Evolutionary conservation across 2,888 invertebrate species (phyloP), one percentile per base, ranked within the genome.

Genomic region (Nebria brevicollis): DNA sequence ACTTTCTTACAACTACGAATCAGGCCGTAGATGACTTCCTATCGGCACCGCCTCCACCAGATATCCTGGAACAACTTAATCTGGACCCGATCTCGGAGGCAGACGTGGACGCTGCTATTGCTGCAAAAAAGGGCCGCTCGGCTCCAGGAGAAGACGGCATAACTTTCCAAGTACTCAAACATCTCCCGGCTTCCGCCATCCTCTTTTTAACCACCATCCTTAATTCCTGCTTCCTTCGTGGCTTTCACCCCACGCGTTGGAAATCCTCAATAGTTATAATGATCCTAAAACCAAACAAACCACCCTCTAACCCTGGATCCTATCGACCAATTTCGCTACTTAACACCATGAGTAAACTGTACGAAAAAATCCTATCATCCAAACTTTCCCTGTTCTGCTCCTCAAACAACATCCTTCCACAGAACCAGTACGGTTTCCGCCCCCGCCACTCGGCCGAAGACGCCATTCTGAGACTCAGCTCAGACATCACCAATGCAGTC

Each of bases 391-490:
- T 26, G 13, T 43, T 34, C 10, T 26, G 8, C 42, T 26, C 72
- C 8, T 4, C 8, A 34, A 72, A 72, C 13, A 72, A 34, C 10
- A 25, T 72, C n/a, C 41, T 72, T 34, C 72, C 72, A 34, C 8
- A 72, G 8, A 34, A 42, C n/a, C 72, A 72, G 34, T 72, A 13
- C 41, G 72, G 72, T 11, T 72, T 72, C 72, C 34, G 72, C 25
- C n/a, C 34, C 13, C 13, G 20, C 0, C 11, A 25, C 6, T 25
- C 72, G 10, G 34, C 72, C 8, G 3, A 25, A 72, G 34, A 7
- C 41, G 72, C 7, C 42, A 34, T 72, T 0, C 42, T 72, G n/a
- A 26, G 42, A 34, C 25, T 72, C 1, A 5, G n/a, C 11, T 13
- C 72, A 4, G 41, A 34, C 41, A 34, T 72, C 10, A 72, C 72